Evolutionary conservation across 2,888 invertebrate genomes (phyloP).

Genomic region (Xestia c-nigrum): DNA sequence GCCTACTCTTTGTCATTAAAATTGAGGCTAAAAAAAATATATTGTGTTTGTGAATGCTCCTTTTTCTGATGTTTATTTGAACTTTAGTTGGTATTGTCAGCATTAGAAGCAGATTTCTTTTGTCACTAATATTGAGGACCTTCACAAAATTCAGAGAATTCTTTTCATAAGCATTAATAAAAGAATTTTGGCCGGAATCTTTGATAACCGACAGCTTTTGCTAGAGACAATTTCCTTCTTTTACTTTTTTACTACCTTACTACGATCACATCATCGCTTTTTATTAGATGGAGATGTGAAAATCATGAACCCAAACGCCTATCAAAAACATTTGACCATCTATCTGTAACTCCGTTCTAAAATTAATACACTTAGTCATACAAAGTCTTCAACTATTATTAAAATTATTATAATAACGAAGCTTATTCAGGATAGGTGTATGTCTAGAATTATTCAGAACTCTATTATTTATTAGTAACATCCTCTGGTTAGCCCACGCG

Average conservation of each 20-base stretch:
- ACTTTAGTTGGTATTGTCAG: conserved; percentile 11
- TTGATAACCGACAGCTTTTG: too few relatives aligned
- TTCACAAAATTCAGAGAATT: too few relatives aligned
- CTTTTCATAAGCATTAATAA: too few relatives aligned
- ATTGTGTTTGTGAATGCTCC: conserved; percentile 19
- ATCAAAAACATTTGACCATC: not conserved
- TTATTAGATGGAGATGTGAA: too few relatives aligned
- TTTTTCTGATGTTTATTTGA: conserved; percentile 30
- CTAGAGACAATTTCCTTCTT: too few relatives aligned
- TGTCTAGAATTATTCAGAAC: conserved; percentile 27
- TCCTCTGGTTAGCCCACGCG: conserved; percentile 51
- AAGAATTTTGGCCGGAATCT: too few relatives aligned
- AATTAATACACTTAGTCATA: conserved; percentile 15
- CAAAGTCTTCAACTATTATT: conserved; percentile 22
- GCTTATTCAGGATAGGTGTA: conserved; percentile 30
- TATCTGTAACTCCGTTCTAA: conserved; percentile 23
- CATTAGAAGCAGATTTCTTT: too few relatives aligned
- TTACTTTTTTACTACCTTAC: too few relatives aligned
- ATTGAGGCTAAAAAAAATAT: conserved; percentile 15
- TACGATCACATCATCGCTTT: too few relatives aligned
- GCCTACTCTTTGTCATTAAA: conserved; percentile 17
- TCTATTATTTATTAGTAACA: conserved; percentile 43
- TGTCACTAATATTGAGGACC: too few relatives aligned
- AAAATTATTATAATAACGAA: conserved; percentile 26
- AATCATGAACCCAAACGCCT: not conserved